Percentiles rank a stretch among this genome's conserved stretches.
These are phyloP conservation scores for Epinephelus coioides DNA, from an alignment of 2,797 vertebrate species.

Conservation along the genomic window DNA sequence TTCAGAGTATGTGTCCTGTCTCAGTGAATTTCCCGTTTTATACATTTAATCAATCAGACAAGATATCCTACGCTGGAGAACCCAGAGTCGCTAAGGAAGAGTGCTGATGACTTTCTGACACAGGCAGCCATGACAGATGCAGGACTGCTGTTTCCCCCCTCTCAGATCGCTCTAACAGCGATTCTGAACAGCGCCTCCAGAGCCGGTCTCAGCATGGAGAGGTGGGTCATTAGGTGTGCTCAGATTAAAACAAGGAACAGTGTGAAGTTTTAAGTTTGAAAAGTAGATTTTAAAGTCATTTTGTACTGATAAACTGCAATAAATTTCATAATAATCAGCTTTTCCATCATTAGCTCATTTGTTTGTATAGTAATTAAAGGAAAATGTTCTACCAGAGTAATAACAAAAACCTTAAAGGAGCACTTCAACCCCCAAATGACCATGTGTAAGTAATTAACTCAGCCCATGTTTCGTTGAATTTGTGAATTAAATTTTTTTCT, in stretches of 20 bases:
- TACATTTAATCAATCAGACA: conserved; percentile 84
- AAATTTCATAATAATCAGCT: neutral
- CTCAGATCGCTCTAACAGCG: conserved; percentile 93
- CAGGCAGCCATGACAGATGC: conserved; percentile 92
- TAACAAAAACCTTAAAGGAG: neutral
- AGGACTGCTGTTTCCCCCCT: conserved; percentile 93
- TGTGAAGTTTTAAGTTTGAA: too few relatives aligned
- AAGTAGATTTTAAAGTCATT: neutral
- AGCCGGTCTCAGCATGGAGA: conserved; percentile 94
- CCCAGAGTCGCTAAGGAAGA: conserved; percentile 94
- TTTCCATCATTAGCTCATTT: neutral
- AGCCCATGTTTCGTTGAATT: too few relatives aligned
- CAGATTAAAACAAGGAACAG: neutral
- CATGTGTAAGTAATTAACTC: too few relatives aligned
- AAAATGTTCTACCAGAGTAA: neutral
- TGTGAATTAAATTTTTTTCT: too few relatives aligned
- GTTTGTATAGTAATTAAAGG: neutral
- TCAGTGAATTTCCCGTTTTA: accelerated
- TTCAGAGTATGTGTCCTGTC: neutral
- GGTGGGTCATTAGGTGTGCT: conserved; percentile 77
- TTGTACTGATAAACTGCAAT: neutral
- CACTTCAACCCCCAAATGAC: too few relatives aligned
- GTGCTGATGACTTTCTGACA: conserved; percentile 94
- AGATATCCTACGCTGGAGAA: conserved; percentile 93
- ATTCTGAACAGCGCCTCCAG: conserved; percentile 92